Base-by-base conservation (phyloP, 2,113 vertebrate species). In the Heterochromis multidens region DNA sequence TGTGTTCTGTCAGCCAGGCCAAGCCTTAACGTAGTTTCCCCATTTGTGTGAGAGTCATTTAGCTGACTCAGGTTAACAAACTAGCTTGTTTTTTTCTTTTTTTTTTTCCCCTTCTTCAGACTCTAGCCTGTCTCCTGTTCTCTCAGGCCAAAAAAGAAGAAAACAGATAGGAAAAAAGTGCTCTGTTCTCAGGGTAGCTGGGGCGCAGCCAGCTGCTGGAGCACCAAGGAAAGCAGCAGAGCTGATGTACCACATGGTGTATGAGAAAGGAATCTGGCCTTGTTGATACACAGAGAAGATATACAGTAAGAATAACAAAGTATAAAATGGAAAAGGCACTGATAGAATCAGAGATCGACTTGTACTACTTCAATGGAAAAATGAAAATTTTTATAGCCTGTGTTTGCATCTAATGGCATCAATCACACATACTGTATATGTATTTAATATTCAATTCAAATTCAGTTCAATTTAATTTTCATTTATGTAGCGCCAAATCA, bases 101-200 rank as follows among this genome's bases (percentile, higher is more conserved):
- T 19, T 56, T 13, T 14, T 19, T 27, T 43, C 8, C 61, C 12
- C 8, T 14, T 27, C 29, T 57, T 29, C 33, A 56, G 33, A 5
- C 59, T 88, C 85, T 11, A 57, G 80, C 81, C 81, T n/a, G 33
- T 88, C 80, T 63, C 91, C 46, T 60, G 3, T 79, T 46, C 49
- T 54, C 87, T 65, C 76, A 33, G 79, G 91, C 78, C 78, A 78
- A 83, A 93, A 86, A 72, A 82, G 37, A 76, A 23, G 19, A 43
- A 57, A 84, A 78, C 49, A 59, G 58, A 62, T 33, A 82, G 61
- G 72, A 85, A 88, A 90, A 91, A 91, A 82, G 88, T 80, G 79
- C 80, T 87, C 63, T 93, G 85, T 91, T 89, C 91, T 90, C 59
- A 78, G 84, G 33, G 46, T 78, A 58, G 72, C 86, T 94, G 91